Evolutionary conservation across 2,113 vertebrate genomes (phyloP).

Genomic region (Castor canadensis): DNA sequence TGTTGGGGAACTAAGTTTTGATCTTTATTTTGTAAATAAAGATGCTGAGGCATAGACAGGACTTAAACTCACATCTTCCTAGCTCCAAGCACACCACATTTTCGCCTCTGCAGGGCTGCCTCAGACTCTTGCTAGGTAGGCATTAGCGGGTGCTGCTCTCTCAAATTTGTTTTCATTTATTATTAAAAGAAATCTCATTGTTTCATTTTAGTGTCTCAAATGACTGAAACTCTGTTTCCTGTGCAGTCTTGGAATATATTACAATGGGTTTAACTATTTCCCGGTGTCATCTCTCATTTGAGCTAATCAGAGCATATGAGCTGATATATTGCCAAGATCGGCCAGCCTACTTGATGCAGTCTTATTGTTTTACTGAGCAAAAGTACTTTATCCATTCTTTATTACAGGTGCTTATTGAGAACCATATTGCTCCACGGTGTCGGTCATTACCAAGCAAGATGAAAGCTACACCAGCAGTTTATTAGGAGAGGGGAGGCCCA

Average conservation of each 20-base stretch:
- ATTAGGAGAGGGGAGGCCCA: constrained; percentile 44
- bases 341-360: constrained; percentile 23
- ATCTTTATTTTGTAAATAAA: background rate
- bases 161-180: constrained; percentile 58
- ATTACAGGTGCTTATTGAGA: constrained; percentile 55
- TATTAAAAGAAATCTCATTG: constrained; percentile 65
- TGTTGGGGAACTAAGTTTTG: background rate
- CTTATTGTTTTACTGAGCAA: constrained; percentile 45
- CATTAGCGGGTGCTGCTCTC: constrained; percentile 17
- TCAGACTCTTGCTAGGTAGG: background rate
- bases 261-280: constrained; percentile 46
- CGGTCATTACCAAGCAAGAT: constrained; percentile 47
- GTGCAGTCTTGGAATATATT: background rate
- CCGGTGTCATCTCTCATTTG: constrained; percentile 58
- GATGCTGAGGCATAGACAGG: background rate
- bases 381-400: constrained; percentile 45
- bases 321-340: constrained; percentile 45
- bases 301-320: constrained; percentile 45
- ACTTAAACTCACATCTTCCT: background rate
- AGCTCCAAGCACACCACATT: background rate
- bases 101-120: background rate
- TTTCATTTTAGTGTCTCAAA: constrained; percentile 25
- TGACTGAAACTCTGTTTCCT: constrained; percentile 40
- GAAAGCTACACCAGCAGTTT: constrained; percentile 18
- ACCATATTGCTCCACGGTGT: background rate